Evolutionary conservation across 92 coral and sea anemone genomes (phyloP), one percentile per base, ranked within the genome.

Genomic region (Porites evermanni): DNA sequence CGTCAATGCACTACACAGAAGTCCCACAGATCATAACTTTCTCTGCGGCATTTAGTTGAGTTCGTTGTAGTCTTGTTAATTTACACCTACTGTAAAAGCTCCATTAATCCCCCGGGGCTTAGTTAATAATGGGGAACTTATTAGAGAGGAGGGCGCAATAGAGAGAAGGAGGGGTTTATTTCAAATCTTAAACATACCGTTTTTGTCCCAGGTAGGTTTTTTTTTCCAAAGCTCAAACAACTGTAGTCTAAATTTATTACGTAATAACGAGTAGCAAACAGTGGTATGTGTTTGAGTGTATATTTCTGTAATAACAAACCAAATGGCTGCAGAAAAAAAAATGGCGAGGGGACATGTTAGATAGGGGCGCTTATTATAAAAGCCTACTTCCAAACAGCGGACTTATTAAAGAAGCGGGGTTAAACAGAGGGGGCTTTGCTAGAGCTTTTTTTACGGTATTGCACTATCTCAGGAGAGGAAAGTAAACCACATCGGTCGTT

Each of bases 121-220:
- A 54, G 50, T 72, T 44, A 72, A 72, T 72, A 26, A 26, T 26
- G 29, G 29, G 29, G 29, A 26, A 26, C 29, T 26, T 26, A 26
- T 26, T 26, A 26, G 8, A 68, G 72, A 68, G 72, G 72, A 29
- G 72, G 9, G 72, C 21, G 17, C 21, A 68, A 68, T 68, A 21
- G 72, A 70, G 75, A 70, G 14, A 17, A 26, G 29, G 29, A 26
- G 75, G 52, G 75, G 53, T 7, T 73, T 74, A 74, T 77, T 77
- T 77, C 68, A 76, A 76, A 76, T 76, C 80, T 74, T 74, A 74
- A 76, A 76, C 67, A 53, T 18, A 13, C 67, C 80, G 47, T 76
- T 76, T 76, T 58, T 21, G 80, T 76, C 80, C 56, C 56, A 54
- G 56, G 29, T 26, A 76, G 67, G 23, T 53, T 65, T 54, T 76